Evolutionary conservation across 2,888 invertebrate genomes (phyloP), one percentile per base, ranked within the genome.

Genomic region (Glaucopsyche alexis): DNA sequence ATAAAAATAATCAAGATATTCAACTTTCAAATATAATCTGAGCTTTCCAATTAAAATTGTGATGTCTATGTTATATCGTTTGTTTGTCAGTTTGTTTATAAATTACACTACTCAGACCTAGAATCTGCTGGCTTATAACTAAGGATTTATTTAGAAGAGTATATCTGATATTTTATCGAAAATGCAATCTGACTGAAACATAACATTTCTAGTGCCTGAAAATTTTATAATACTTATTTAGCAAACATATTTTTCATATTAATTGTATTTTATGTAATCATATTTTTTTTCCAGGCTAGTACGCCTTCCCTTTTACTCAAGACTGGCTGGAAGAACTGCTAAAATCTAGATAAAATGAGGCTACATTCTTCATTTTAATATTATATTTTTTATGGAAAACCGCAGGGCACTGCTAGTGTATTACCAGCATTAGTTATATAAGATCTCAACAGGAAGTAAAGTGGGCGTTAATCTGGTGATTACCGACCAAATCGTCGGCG

Each of bases 391-490:
- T 29, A 38, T 60, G 6, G 29, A 38, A 13, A 60, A 9, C 60
- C 60, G 60, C 38, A 38, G 13, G 60, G 6, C 14, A 60, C 29
- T 29, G 29, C 38, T 60, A 14, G 60, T 60, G 7, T 60, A 4
- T 60, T 19, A 60, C 29, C 47, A 11, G 47, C 13, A 60, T 38
- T 19, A 55, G 60, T 60, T 60, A 60, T 38, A 38, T 29, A 6
- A 60, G 60, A 60, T 60, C 73, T 71, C 78, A 71, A 77, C 79
- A 80, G 78, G 79, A 79, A 82, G 80, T 81, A 82, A 79, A 79
- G 90, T 89, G 87, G 90, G 89, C 88, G 88, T 75, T 89, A 88
- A 90, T 89, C 89, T 85, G 81, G 81, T 83, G 89, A 90, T 91
- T 90, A 91, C 87, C 87, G 88, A 87, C 88, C 87, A 86, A 84